Evolutionary conservation across 2,888 invertebrate species (phyloP), one percentile per base, ranked within the genome.

Genomic region (Ctenicera cuprea): DNA sequence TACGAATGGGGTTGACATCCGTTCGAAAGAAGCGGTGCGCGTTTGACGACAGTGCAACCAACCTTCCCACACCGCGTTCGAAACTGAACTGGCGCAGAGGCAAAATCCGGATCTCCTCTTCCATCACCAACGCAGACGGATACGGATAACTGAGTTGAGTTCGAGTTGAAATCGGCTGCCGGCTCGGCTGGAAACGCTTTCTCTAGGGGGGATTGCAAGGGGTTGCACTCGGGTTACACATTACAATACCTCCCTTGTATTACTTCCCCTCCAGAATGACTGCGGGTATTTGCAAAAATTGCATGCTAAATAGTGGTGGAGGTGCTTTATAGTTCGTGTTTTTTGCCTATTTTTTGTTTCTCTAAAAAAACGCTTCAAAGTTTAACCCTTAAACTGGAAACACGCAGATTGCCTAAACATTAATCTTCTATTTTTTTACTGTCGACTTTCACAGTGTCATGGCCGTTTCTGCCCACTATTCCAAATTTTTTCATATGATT

Each of bases 161-260:
- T 77, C 79, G 81, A 82, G 80, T 81, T 79, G 78, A 81, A 80
- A 75, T 78, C 81, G 82, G 83, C 79, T 78, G 65, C 63, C 72
- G 77, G 78, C 78, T 83, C 83, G 84, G 83, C 75, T 76, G 73
- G 73, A 75, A 76, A 80, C 84, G 83, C 76, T 61, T 61, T 68
- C 62, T 76, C 73, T 73, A 69, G 75, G 79, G 81, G 80, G 82
- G 81, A 80, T 80, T 74, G 77, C 76, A 83, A 82, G 83, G 83
- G 84, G 82, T 83, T 80, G 80, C 81, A 78, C 79, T 79, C 78
- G 80, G 80, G 80, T 82, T 82, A 79, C 81, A 81, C 79, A 80
- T 79, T 80, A 83, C 82, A 82, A 82, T 81, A 76, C 80, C 81
- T 79, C 81, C 81, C 80, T 80, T 76, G 80, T 78, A 76, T 75